Evolutionary conservation across 2,113 vertebrate species (phyloP).

Genomic region (Pedionomus torquatus): DNA sequence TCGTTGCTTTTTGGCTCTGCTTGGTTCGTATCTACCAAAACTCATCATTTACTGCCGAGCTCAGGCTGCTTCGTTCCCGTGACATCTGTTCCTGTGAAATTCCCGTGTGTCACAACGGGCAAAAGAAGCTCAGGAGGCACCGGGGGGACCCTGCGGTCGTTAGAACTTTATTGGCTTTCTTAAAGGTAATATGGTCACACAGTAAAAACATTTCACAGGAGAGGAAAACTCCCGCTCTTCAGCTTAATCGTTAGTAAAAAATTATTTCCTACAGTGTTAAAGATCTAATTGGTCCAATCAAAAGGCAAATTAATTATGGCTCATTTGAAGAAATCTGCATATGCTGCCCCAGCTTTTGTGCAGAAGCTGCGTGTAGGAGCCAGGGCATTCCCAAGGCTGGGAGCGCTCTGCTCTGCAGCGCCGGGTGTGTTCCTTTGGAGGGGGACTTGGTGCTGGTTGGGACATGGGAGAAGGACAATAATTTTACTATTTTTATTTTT

Average conservation of each 20-base stretch:
- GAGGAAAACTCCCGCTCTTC: neutral
- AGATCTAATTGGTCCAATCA: slow-evolving; percentile 64
- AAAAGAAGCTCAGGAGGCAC: fast-evolving
- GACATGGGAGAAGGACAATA: fast-evolving
- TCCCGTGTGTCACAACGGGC: fast-evolving
- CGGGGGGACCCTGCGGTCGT: fast-evolving
- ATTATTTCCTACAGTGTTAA: slow-evolving; percentile 44
- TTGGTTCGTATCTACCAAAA: neutral
- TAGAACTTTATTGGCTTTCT: neutral
- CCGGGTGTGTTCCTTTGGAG: fast-evolving
- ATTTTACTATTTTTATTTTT: neutral
- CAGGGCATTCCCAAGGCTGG: fast-evolving
- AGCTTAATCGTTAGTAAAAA: slow-evolving; percentile 43
- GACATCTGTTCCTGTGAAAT: neutral
- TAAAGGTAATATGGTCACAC: neutral
- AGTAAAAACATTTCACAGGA: neutral
- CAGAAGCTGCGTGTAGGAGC: neutral
- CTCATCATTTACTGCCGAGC: neutral
- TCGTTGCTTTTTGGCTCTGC: neutral
- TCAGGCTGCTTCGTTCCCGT: neutral
- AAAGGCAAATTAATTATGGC: slow-evolving; percentile 63
- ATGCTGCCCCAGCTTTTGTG: neutral
- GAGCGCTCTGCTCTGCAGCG: fast-evolving
- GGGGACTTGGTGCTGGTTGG: neutral
- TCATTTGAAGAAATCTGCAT: slow-evolving; percentile 44